Base-by-base conservation (phyloP, 2,113 vertebrate genomes). In the Mastomys natalensis region DNA sequence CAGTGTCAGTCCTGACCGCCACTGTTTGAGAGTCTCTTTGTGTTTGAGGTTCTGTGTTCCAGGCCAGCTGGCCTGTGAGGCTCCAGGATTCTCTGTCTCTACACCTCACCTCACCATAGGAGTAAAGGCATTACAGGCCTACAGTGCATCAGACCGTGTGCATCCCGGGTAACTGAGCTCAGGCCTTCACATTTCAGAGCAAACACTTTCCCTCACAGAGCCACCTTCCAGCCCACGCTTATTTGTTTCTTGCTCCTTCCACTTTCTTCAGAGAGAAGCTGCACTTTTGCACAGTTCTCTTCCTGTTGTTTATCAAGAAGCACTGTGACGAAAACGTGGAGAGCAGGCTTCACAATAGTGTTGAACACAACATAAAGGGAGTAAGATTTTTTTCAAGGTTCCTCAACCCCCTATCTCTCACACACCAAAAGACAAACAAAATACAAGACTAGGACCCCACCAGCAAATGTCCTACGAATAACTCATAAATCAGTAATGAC, bases 391-490 rank as follows among this genome's bases (percentile, higher is more conserved):
- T 89, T 62, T 17, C 55, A 84, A 24, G 9, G 7, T 12, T 66
- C 19, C 3, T 43, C 53, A 15, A 34, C 29, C 1, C 53, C 11
- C 24, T 6, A 53, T 19, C 24, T 17, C 45, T 15, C 24, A 80
- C 17, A 72, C 84, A 43, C 80, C 96, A 24, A 86, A 96, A 97
- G 37, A 58, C 53, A 76, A 90, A 70, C 26, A 45, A 78, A 81
- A 90, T 48, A 1, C 24, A 93, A n/a, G n/a, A 73, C 55, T 55
- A 92, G 15, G 62, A 62, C 26, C 5, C 37, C 2, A 48, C 70
- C 31, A 90, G 31, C 24, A 94, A 90, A 62, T 58, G 4, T 5
- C 31, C 70, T 77, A 60, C 82, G 86, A 89, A 76, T 76, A 92
- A 85, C 81, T 62, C 72, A n/a, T 40, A 51, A 62, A 87, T 3